These are phyloP conservation scores for Clangula hyemalis DNA, from an alignment of 2,797 vertebrate species.

Conservation along the genomic window DNA sequence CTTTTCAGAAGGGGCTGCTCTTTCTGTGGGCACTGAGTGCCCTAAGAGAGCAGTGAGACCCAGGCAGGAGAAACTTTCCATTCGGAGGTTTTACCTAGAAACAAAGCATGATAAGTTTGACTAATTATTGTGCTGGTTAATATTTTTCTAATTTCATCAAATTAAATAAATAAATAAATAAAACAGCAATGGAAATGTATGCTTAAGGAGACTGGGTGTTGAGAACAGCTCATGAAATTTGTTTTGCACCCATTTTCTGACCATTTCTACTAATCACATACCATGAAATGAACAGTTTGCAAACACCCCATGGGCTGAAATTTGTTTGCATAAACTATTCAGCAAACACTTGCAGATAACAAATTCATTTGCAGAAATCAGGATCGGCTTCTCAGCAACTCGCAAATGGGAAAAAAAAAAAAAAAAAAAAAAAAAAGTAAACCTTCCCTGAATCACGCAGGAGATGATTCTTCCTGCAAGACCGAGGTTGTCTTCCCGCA, in stretches of 20 bases:
- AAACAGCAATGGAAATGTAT: neutral
- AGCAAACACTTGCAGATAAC: conserved; percentile 66
- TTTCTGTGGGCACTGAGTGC: neutral
- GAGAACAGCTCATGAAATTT: conserved; percentile 35
- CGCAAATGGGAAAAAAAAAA: neutral
- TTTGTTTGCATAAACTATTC: conserved; percentile 72
- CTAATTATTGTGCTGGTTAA: neutral
- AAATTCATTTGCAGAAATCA: conserved; percentile 72
- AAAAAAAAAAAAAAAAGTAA: neutral
- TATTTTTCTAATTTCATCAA: neutral
- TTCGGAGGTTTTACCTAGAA: neutral
- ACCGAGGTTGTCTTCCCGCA: neutral
- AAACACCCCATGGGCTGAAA: conserved; percentile 71
- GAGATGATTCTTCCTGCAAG: conserved; percentile 12
- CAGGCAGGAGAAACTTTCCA: neutral
- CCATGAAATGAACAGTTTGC: conserved; percentile 72
- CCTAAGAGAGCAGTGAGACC: too few species aligned
- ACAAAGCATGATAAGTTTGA: neutral
- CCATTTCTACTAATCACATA: conserved; percentile 67
- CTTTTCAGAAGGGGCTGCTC: neutral
- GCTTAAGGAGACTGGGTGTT: neutral
- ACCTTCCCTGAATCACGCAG: neutral
- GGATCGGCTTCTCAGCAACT: conserved; percentile 55
- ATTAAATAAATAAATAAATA: neutral
- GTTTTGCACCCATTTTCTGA: conserved; percentile 51